Base-by-base conservation (phyloP, 2,888 invertebrate genomes). In the Odontocolon sp. region DNA sequence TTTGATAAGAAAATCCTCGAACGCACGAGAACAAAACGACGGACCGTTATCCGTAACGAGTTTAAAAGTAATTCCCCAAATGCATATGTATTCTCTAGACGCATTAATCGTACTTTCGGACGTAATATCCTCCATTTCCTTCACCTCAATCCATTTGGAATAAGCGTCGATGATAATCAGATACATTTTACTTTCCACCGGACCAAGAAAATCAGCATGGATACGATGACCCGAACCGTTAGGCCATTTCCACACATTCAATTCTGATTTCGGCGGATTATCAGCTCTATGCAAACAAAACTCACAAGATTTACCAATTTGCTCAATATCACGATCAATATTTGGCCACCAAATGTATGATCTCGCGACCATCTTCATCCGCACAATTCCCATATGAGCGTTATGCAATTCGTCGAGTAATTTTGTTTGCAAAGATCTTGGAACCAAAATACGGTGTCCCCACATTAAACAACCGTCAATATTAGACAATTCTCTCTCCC, bases 91-190 rank as follows among this genome's bases (percentile, higher is more conserved):
- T 40, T 78, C 66, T 11, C 47, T 38, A 0, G 76, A 59, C n/a
- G 31, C 61, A 21, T 42, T 28, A 14, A 79, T 79, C 2, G 79
- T 76, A 11, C 18, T 38, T 31, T 70, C 52, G n/a, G 61, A 45
- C 14, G 77, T 78, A 8, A 75, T 78, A 9, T 66, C 33, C 3
- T 3, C 16, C 67, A 78, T 70, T 8, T 26, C 26, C 31, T 45
- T 31, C 3, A 81, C 36, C 11, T 83, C 83, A 6, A 80, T 9
- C 81, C 82, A 83, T 71, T 80, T 82, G 0, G 79, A 77, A 66
- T 67, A 67, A 4, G 81, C 80, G 47, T 83, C 81, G 0, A 80
- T 67, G 1, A 82, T 36, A 26, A 83, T 31, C 2, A 80, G 16
- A 31, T 50, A 80, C 61, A 63, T 73, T 23, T 63, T 61, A 0